A percentile compares a stretch with the other conserved stretches of the same genome.
These are phyloP conservation scores for Psilopogon haemacephalus DNA, from an alignment of 2,113 vertebrate species.

Conservation along the genomic window DNA sequence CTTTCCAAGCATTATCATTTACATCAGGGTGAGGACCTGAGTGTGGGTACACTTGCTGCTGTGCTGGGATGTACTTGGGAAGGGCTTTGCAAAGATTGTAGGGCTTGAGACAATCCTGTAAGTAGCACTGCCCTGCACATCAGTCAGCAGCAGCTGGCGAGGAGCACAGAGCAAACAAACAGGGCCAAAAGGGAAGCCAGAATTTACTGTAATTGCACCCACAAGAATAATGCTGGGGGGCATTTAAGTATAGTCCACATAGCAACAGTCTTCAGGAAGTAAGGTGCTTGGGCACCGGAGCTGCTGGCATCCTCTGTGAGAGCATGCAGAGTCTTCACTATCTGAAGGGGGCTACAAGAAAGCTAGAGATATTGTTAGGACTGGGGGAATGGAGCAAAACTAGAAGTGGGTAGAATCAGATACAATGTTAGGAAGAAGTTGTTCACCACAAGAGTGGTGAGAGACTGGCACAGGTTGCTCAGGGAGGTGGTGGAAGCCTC, in stretches of 20 bases:
- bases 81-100: neutral
- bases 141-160: fast-evolving
- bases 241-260: neutral
- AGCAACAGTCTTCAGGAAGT: neutral
- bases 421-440: too few species aligned
- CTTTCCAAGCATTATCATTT: neutral
- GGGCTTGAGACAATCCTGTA: neutral
- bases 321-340: fast-evolving
- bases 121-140: neutral
- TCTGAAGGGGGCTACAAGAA: too few species aligned
- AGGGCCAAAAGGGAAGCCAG: neutral
- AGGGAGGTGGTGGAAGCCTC: too few species aligned
- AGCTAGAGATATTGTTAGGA: too few species aligned
- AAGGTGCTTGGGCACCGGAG: neutral
- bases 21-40: neutral
- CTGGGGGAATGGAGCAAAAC: too few species aligned
- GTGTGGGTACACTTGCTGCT: fast-evolving
- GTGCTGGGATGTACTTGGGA: fast-evolving
- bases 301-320: neutral
- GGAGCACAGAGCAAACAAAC: neutral
- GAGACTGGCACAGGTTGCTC: too few species aligned
- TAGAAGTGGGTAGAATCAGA: too few species aligned
- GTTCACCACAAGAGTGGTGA: too few species aligned
- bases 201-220: neutral
- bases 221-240: fast-evolving